Evolutionary conservation across 2,797 vertebrate genomes (phyloP).

Genomic region (Phataginus tricuspis): DNA sequence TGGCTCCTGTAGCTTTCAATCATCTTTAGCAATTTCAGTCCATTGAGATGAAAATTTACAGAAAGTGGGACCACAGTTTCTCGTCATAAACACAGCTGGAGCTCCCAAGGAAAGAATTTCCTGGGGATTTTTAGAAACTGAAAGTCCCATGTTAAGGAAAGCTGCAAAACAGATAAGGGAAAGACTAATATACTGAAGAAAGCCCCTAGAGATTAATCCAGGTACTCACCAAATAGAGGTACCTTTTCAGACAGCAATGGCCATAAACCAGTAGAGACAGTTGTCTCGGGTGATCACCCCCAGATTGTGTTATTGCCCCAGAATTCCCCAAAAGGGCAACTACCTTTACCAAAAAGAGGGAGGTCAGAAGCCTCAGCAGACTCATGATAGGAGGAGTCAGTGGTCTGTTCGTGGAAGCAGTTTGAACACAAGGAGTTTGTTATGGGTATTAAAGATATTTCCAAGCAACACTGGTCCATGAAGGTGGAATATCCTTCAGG

Average conservation of each 20-base stretch:
- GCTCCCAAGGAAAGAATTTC: not conserved
- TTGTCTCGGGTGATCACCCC: not conserved
- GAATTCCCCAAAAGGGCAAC: not conserved
- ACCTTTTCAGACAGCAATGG: not conserved
- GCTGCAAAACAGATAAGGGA: not conserved
- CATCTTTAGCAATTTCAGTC: not conserved
- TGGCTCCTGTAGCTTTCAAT: not conserved
- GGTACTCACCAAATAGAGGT: not conserved
- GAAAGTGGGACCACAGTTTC: not conserved
- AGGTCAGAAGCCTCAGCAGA: not conserved
- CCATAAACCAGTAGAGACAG: not conserved
- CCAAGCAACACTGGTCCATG: not conserved
- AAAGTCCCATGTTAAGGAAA: not conserved
- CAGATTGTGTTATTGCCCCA: not conserved
- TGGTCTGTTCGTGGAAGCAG: not conserved
- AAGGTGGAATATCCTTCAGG: not conserved
- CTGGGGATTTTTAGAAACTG: not conserved
- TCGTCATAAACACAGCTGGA: not conserved
- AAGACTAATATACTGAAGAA: not conserved
- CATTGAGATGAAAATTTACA: not conserved
- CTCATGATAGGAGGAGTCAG: not conserved
- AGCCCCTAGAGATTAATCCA: not conserved
- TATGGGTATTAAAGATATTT: not conserved
- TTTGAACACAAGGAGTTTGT: rapidly evolving
- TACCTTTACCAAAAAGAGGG: not conserved